Evolutionary conservation across 1,140 invertebrate species (phyloP), one percentile per base, ranked within the genome.

Genomic region (Hestina assimilis): DNA sequence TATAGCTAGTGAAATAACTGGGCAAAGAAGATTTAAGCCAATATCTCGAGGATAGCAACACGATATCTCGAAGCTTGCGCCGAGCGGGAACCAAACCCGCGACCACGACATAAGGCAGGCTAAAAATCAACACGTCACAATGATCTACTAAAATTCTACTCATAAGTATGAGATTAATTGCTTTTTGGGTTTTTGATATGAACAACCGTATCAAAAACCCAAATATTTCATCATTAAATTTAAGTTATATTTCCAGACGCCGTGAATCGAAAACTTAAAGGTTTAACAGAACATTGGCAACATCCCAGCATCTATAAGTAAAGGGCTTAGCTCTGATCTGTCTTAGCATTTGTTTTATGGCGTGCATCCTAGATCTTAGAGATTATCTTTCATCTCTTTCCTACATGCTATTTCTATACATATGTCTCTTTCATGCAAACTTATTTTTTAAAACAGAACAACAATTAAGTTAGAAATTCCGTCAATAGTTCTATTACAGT

Each of bases 291-390:
- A 19, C 29, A 35, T 52, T 52, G 48, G 48, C 48, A 52, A 15
- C 12, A 20, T 9, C 48, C 48, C 48, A 52, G 47, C 24, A 19
- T 29, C 43, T 46, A 35, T 17, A 17, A 5, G 15, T 24, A 26
- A 48, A 7, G 42, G 23, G 26, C 5, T 33, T 33, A 12, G 45
- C 29, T 33, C 45, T 48, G 28, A 48, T 48, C 35, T 26, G 45
- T 48, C 45, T 48, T 48, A 48, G 29, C 31, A 11, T 24, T 20
- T 50, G 35, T 15, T 50, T 50, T 48, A 35, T 48, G 21, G 29
- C 29, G 15, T 21, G 19, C 15, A 48, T 48, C 28, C 12, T 48
- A 4, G 23, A 35, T 15, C 33, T 35, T 17, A 35, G 12, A 35
- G n/a, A n/a, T n/a, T 35, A 35, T 35, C 4, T 35, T 17, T 4